These are phyloP conservation scores for Zele albiditarsus DNA, from an alignment of 2,888 invertebrate species.

Conservation along the genomic window DNA sequence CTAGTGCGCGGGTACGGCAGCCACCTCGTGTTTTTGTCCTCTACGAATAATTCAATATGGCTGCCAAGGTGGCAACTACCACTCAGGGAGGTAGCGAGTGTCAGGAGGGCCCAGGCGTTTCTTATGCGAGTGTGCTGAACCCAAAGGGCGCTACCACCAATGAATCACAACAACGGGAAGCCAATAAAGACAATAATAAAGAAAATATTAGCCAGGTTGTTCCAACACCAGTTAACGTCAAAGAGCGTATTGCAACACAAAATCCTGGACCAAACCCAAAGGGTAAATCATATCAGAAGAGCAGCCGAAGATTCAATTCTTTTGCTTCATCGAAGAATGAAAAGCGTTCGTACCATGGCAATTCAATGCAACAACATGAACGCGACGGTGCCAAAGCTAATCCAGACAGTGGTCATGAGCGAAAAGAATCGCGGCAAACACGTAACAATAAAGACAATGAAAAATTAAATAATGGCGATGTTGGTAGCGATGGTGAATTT, in stretches of 20 bases:
- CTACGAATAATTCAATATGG: conserved; percentile 67
- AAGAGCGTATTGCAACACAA: conserved; percentile 53
- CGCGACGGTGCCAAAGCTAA: conserved; percentile 38
- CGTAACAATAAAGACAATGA: conserved; percentile 5
- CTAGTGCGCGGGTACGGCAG: conserved; percentile 38
- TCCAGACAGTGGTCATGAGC: conserved; percentile 44
- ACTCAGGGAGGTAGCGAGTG: conserved; percentile 66
- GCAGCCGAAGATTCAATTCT: conserved; percentile 61
- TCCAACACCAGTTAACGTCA: conserved; percentile 72
- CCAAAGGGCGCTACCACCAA: conserved; percentile 75
- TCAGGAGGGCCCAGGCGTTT: conserved; percentile 69
- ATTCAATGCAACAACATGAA: conserved; percentile 38
- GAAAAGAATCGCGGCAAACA: conserved; percentile 34
- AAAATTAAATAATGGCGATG: conserved; percentile 55
- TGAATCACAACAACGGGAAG: conserved; percentile 82
- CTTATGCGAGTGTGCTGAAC: conserved; percentile 74
- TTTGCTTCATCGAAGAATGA: conserved; percentile 49
- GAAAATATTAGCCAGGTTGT: conserved; percentile 75
- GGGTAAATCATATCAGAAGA: conserved; percentile 69
- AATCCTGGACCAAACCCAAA: conserved; percentile 48
- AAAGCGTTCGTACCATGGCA: conserved; percentile 50
- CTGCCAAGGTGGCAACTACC: conserved; percentile 73
- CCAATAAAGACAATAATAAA: conserved; percentile 77
- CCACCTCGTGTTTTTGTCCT: conserved; percentile 65
- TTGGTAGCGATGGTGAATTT: conserved; percentile 67